Conservation (phyloP, 1,140 invertebrate genomes). For the Papilio machaon region DNA sequence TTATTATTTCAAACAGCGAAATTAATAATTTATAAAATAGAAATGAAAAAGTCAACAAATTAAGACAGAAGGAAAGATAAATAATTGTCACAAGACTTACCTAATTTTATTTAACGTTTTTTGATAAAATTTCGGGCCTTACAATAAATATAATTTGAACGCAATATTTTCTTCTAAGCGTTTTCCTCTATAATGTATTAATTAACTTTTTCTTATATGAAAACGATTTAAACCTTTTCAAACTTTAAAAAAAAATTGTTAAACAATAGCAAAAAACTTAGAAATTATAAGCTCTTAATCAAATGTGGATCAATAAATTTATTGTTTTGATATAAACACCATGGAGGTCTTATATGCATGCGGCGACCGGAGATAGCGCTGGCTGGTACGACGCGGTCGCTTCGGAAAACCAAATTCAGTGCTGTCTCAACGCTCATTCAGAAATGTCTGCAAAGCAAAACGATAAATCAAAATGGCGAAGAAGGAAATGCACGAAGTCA, state of each 20-base stretch:
- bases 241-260: not conserved
- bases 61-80: not conserved
- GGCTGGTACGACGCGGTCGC: slow-evolving; percentile 64
- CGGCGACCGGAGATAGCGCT: slow-evolving; percentile 62
- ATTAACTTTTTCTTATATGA: too few relatives aligned
- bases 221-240: too few relatives aligned
- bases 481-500: slow-evolving; percentile 66
- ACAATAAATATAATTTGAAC: too few relatives aligned
- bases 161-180: not conserved
- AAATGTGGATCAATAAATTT: not conserved
- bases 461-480: slow-evolving; percentile 70
- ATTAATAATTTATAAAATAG: not conserved
- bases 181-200: not conserved
- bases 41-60: not conserved
- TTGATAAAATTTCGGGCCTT: not conserved
- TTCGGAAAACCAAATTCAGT: slow-evolving; percentile 67
- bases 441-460: slow-evolving; percentile 65
- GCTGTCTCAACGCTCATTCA: slow-evolving; percentile 59
- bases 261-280: not conserved
- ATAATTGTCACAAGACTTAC: not conserved
- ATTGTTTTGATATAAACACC: slow-evolving; percentile 21
- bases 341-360: slow-evolving; percentile 22
- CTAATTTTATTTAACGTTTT: not conserved
- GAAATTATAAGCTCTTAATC: not conserved
- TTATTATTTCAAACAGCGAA: not conserved